phyloP scores from a whole-genome alignment of 2,113 vertebrate genomes.

The Blennius ocellaris region DNA sequence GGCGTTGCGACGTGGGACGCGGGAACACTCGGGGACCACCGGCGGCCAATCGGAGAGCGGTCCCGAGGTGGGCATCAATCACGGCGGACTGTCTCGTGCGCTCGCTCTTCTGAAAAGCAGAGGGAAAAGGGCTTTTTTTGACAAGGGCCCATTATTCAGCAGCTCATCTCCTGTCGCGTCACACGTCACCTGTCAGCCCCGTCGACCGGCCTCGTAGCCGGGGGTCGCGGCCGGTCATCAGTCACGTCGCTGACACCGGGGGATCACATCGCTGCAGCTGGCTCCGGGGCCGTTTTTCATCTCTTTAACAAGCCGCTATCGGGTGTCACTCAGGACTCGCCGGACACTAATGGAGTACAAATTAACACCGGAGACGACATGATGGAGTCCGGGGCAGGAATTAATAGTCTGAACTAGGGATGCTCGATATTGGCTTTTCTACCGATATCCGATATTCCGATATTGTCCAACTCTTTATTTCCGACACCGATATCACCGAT shows the following conservation, averaged over 20 bases:
- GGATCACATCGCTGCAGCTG: slow-evolving; percentile 28
- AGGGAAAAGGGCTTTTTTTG: slow-evolving; percentile 42
- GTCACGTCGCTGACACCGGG: slow-evolving; percentile 38
- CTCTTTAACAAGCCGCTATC: slow-evolving; percentile 27
- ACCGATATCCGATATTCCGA: too few species aligned
- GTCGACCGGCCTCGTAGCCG: slow-evolving; percentile 11
- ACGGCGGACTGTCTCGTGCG: slow-evolving; percentile 25
- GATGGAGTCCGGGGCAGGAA: too few species aligned
- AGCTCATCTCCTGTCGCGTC: slow-evolving; percentile 62
- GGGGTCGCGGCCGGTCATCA: slow-evolving; percentile 48
- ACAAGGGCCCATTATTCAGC: slow-evolving; percentile 66
- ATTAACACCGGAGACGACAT: not conserved
- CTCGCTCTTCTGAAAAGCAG: slow-evolving; percentile 24
- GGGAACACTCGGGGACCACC: slow-evolving; percentile 57
- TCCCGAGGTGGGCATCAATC: slow-evolving; percentile 62
- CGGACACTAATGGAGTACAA: slow-evolving; percentile 2
- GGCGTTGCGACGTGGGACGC: slow-evolving; percentile 42
- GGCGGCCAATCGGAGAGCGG: slow-evolving; percentile 48
- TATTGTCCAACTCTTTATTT: too few species aligned
- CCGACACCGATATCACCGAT: too few species aligned
- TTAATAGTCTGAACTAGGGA: too few species aligned
- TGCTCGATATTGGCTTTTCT: too few species aligned
- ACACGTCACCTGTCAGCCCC: slow-evolving; percentile 57
- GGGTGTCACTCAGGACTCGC: slow-evolving; percentile 13
- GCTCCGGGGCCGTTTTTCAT: slow-evolving; percentile 11